Conservation (phyloP, 2,797 vertebrate species). For the Gorsachius magnificus region DNA sequence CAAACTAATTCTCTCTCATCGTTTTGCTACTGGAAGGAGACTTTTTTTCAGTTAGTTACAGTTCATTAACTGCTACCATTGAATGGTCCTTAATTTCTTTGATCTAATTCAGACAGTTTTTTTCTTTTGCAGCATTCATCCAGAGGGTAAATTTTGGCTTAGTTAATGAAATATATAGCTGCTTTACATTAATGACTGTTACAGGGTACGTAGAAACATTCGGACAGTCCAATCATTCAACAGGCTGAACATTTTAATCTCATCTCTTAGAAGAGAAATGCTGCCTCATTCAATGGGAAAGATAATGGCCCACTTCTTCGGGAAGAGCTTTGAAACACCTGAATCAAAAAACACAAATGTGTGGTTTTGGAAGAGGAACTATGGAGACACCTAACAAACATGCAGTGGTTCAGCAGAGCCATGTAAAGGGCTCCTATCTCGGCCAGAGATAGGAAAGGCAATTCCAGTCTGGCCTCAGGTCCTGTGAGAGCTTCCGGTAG, state of each 20-base stretch:
- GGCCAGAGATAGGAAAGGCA: neutral
- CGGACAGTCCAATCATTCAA: neutral
- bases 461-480: neutral
- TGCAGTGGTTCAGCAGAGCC: neutral
- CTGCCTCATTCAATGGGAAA: neutral
- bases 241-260: neutral
- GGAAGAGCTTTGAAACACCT: neutral
- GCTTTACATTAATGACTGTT: constrained; percentile 48
- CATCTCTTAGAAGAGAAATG: neutral
- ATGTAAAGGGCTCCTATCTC: neutral
- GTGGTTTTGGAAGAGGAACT: neutral
- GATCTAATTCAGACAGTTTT: constrained; percentile 58
- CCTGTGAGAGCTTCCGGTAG: neutral
- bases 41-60: constrained; percentile 32
- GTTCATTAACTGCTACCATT: constrained; percentile 60
- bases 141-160: constrained; percentile 32
- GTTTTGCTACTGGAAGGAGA: neutral
- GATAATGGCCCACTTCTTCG: neutral
- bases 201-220: constrained; percentile 1
- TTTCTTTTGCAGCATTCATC: neutral
- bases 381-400: neutral
- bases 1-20: neutral
- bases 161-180: constrained; percentile 62
- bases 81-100: constrained; percentile 65
- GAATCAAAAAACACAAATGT: neutral